A percentile compares a stretch with the other conserved stretches of the same genome.
Evolutionary conservation across 2,888 invertebrate species (phyloP).

Genomic region (Drosophila barbarae): DNA sequence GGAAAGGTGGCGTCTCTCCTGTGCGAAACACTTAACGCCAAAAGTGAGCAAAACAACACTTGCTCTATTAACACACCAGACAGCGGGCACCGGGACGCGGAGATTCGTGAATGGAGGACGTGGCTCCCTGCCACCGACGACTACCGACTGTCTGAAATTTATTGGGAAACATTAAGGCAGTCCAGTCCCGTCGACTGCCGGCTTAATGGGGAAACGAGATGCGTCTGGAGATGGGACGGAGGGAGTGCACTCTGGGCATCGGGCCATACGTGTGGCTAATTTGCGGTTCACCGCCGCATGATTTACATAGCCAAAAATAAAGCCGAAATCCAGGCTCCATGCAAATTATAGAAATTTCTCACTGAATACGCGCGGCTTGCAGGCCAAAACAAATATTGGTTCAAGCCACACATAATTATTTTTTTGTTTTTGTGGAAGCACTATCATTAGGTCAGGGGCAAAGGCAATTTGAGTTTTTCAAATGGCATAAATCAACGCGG

Average conservation of each 20-base stretch:
- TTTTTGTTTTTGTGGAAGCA: not conserved
- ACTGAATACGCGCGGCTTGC: conserved; percentile 19
- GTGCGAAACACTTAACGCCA: conserved; percentile 78
- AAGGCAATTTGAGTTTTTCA: conserved; percentile 52
- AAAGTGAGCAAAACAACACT: conserved; percentile 79
- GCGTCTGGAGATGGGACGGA: not conserved
- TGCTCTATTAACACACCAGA: conserved; percentile 69
- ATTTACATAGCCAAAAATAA: conserved; percentile 70
- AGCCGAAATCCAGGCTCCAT: conserved; percentile 36
- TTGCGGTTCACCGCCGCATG: conserved; percentile 66
- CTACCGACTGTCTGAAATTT: conserved; percentile 54
- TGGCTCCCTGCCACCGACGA: conserved; percentile 3
- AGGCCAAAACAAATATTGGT: conserved; percentile 67
- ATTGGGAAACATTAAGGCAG: conserved; percentile 68
- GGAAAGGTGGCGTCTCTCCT: conserved; percentile 28
- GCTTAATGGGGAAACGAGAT: conserved; percentile 66
- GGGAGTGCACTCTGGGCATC: not conserved
- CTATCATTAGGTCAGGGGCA: conserved; percentile 58
- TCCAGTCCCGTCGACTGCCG: conserved; percentile 19
- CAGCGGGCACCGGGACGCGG: not conserved
- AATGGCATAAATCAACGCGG: conserved; percentile 62
- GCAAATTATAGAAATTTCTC: conserved; percentile 77
- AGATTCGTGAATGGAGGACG: conserved; percentile 12
- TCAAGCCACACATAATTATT: conserved; percentile 24
- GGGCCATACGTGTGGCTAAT: conserved; percentile 68